phyloP scores from a whole-genome alignment of 2,113 vertebrate species.

The Hyperoodon ampullatus region DNA sequence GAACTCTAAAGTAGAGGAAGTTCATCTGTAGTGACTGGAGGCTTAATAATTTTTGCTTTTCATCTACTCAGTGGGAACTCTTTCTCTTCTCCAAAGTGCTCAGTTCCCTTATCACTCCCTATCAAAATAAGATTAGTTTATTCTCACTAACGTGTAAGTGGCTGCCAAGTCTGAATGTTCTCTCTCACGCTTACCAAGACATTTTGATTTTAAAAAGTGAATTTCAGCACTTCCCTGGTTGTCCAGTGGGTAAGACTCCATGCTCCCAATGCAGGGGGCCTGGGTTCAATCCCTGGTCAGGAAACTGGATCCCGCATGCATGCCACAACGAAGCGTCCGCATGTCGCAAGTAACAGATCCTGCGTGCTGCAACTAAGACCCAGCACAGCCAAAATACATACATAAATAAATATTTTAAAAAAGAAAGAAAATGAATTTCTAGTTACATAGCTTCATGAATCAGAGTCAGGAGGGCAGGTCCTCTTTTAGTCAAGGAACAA shows the following conservation, averaged over 20 bases:
- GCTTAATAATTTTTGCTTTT: neutral
- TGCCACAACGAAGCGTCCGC: too few species aligned
- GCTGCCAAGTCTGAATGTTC: neutral
- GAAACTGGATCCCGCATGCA: too few species aligned
- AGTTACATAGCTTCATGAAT: neutral
- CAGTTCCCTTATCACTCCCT: neutral
- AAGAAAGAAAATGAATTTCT: neutral
- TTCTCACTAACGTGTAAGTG: constrained; percentile 39
- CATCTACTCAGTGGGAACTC: neutral
- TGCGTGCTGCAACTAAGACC: too few species aligned
- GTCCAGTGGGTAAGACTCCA: too few species aligned
- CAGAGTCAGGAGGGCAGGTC: neutral
- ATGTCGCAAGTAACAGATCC: too few species aligned
- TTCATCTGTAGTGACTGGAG: neutral
- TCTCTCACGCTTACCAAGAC: neutral
- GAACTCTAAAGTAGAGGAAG: neutral
- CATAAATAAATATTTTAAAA: too few species aligned
- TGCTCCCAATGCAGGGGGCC: too few species aligned
- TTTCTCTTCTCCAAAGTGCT: neutral
- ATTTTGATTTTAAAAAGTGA: constrained; percentile 34
- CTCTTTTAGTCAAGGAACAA: neutral
- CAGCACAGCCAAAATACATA: too few species aligned
- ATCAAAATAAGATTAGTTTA: constrained; percentile 30
- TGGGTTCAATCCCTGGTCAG: too few species aligned
- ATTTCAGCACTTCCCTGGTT: too few species aligned